Evolutionary conservation across 2,797 vertebrate species (phyloP).

Genomic region (Rhinichthys osculus): DNA sequence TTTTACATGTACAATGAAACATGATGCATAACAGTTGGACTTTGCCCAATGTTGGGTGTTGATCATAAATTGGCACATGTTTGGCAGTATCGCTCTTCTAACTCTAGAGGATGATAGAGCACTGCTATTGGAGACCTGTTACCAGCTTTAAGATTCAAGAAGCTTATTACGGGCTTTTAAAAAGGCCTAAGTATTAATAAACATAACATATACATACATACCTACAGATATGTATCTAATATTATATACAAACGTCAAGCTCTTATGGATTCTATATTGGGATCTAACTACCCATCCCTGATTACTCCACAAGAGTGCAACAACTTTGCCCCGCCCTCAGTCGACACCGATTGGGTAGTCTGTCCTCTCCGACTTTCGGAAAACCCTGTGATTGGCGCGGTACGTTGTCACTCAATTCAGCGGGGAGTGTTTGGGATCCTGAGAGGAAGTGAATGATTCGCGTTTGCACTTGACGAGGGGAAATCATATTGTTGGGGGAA

Average conservation of each 20-base stretch:
- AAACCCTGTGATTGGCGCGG: slow-evolving; percentile 63
- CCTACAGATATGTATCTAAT: background rate
- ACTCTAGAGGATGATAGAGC: slow-evolving; percentile 6
- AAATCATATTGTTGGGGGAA: slow-evolving; percentile 63
- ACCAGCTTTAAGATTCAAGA: background rate
- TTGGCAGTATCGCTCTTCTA: background rate
- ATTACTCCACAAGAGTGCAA: slow-evolving; percentile 20
- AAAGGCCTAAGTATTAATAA: background rate
- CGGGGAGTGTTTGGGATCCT: slow-evolving; percentile 47
- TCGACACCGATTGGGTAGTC: slow-evolving; percentile 62
- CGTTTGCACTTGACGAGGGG: slow-evolving; percentile 42
- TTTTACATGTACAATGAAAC: background rate
- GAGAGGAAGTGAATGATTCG: slow-evolving; percentile 57
- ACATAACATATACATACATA: background rate
- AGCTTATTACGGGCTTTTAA: background rate
- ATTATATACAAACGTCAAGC: background rate
- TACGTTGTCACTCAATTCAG: slow-evolving; percentile 56
- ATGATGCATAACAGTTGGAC: slow-evolving; percentile 1
- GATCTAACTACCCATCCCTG: slow-evolving; percentile 24
- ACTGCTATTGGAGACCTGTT: background rate
- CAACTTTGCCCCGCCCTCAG: slow-evolving; percentile 56
- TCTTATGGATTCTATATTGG: background rate
- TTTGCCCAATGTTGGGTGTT: slow-evolving; percentile 1
- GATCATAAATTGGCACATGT: background rate
- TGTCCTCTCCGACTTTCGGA: background rate